Evolutionary conservation across 2,113 vertebrate species (phyloP).

Genomic region (Oreochromis aureus): DNA sequence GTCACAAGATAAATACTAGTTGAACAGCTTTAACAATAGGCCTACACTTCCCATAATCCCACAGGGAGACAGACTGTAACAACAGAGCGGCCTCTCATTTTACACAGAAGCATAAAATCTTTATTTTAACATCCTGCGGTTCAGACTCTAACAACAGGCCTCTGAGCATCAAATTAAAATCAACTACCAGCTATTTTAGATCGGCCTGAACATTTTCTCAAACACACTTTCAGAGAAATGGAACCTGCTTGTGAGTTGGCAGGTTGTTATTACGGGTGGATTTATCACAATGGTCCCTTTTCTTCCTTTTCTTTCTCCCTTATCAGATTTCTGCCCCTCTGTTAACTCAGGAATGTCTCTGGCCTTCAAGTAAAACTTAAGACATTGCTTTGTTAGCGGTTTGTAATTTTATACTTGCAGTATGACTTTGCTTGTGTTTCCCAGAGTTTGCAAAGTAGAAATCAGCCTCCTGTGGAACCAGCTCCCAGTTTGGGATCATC

Average conservation of each 20-base stretch:
- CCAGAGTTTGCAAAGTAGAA: neutral
- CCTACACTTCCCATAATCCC: constrained; percentile 42
- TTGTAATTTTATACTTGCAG: neutral
- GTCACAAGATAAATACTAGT: neutral
- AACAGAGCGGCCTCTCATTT: neutral
- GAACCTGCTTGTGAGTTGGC: neutral
- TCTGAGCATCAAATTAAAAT: neutral
- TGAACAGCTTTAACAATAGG: constrained; percentile 5
- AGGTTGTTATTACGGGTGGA: neutral
- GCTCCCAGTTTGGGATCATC: neutral
- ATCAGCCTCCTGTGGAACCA: neutral
- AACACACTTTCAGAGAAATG: neutral
- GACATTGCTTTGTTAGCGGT: neutral
- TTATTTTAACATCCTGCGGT: constrained; percentile 1
- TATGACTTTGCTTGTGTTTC: neutral
- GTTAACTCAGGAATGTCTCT: neutral
- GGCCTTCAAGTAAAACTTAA: neutral
- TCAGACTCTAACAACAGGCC: neutral
- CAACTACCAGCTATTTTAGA: neutral
- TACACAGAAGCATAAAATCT: neutral
- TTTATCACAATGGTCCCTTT: neutral
- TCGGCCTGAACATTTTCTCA: neutral
- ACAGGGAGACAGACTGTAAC: neutral
- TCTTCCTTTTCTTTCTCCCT: neutral
- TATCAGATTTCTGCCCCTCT: neutral